A percentile compares a stretch with the other conserved stretches of the same genome.
Conservation (phyloP, 1,140 invertebrate genomes). For the Aleiodes sp. region DNA sequence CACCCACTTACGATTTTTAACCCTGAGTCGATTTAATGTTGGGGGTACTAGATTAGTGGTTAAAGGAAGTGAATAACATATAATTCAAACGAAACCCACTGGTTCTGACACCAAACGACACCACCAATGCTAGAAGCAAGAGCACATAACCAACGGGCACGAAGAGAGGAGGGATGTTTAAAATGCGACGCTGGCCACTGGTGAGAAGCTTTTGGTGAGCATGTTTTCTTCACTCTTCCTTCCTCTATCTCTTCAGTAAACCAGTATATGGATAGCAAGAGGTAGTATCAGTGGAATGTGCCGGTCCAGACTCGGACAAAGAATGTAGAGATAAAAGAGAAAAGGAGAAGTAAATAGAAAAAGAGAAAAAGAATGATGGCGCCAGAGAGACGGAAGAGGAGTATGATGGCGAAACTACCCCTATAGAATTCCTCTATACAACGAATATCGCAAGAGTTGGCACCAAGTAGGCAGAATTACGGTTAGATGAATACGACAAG, state of each 20-base stretch:
- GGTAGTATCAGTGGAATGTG: too few relatives aligned
- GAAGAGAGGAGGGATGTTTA: slow-evolving; percentile 18
- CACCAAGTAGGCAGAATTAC: slow-evolving; percentile 30
- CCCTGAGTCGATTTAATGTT: background rate
- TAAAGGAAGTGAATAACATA: slow-evolving; percentile 19
- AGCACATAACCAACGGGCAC: background rate
- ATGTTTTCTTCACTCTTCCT: background rate
- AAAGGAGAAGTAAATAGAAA: background rate
- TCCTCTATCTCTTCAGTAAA: background rate
- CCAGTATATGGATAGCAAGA: too few relatives aligned
- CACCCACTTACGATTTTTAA: too few relatives aligned
- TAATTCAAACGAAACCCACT: slow-evolving; percentile 30
- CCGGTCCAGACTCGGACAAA: too few relatives aligned
- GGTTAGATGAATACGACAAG: slow-evolving; percentile 25
- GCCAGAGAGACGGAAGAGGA: background rate
- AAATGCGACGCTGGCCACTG: slow-evolving; percentile 32
- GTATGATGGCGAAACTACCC: slow-evolving; percentile 17
- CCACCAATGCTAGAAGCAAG: background rate
- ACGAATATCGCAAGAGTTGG: slow-evolving; percentile 25
- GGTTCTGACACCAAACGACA: slow-evolving; percentile 23
- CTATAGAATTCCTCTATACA: too few relatives aligned
- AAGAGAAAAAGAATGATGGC: background rate
- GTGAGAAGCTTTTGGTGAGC: background rate
- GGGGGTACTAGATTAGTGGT: slow-evolving; percentile 28
- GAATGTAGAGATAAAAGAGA: background rate